Percentiles rank a stretch among this genome's conserved stretches.
Evolutionary conservation across 2,113 vertebrate species (phyloP).

Genomic region (Pycnonotus jocosus): DNA sequence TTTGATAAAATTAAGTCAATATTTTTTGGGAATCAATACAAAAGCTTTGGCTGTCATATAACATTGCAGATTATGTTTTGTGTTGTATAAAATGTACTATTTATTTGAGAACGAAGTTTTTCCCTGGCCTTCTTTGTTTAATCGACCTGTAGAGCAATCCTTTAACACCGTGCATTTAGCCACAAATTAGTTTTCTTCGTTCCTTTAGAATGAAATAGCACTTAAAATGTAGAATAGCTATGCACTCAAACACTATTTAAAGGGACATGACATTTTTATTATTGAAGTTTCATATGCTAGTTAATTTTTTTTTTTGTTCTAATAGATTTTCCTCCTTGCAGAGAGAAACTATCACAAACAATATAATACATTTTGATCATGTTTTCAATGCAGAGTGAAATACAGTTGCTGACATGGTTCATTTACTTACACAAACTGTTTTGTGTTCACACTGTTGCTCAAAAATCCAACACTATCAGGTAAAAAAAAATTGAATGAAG

Average conservation of each 20-base stretch:
- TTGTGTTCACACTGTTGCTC: conserved; percentile 1
- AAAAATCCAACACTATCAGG: conserved; percentile 44
- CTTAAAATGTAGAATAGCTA: conserved; percentile 6
- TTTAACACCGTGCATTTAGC: neutral
- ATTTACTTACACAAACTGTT: conserved; percentile 57
- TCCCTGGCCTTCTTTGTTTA: neutral
- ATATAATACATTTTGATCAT: conserved; percentile 50
- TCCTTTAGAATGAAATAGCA: neutral
- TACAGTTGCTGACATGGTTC: conserved; percentile 47
- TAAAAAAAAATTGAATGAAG: conserved; percentile 19
- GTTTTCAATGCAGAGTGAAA: conserved; percentile 41
- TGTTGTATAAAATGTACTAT: neutral
- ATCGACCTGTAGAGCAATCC: neutral
- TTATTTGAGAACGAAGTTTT: conserved; percentile 1
- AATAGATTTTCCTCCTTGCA: conserved; percentile 5
- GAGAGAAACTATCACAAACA: conserved; percentile 31
- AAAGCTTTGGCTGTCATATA: neutral
- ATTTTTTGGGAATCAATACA: conserved; percentile 18
- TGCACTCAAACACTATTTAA: conserved; percentile 35
- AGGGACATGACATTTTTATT: conserved; percentile 37
- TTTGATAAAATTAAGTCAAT: conserved; percentile 58
- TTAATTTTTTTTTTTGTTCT: conserved; percentile 43
- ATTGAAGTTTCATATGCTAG: conserved; percentile 13
- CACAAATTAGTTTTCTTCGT: neutral
- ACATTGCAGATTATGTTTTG: neutral